These are phyloP conservation scores for Eupithecia exiguata DNA, from an alignment of 2,888 invertebrate species.

Conservation along the genomic window DNA sequence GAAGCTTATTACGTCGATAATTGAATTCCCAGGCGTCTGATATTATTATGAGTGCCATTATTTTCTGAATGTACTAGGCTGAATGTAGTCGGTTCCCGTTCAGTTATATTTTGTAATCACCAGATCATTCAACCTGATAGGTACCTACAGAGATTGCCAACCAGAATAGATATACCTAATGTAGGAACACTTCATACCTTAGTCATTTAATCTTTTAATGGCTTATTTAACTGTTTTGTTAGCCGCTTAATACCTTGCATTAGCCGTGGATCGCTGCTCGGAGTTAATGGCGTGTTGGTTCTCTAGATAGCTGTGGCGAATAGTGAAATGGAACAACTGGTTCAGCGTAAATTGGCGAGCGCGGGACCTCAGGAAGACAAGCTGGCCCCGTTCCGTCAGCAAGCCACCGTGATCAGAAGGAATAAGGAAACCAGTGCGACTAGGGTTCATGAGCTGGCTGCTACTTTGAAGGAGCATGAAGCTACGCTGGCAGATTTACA, in stretches of 20 bases:
- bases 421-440: slow-evolving; percentile 91
- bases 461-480: slow-evolving; percentile 84
- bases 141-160: neutral
- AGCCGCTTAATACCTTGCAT: neutral
- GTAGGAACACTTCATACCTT: too few relatives aligned
- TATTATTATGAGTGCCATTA: neutral
- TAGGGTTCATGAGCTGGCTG: slow-evolving; percentile 86
- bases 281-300: slow-evolving; percentile 4
- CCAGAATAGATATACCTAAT: neutral
- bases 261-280: neutral
- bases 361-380: slow-evolving; percentile 88
- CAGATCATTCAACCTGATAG: neutral
- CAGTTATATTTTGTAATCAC: neutral
- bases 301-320: slow-evolving; percentile 79
- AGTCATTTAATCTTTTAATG: neutral
- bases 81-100: neutral
- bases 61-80: neutral
- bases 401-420: slow-evolving; percentile 90
- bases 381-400: slow-evolving; percentile 92
- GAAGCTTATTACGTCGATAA: neutral
- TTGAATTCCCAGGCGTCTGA: slow-evolving; percentile 8
- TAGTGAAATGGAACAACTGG: slow-evolving; percentile 87
- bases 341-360: slow-evolving; percentile 87
- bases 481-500: slow-evolving; percentile 84
- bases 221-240: neutral